Evolutionary conservation across 37 sponge, comb jelly and placozoan species (phyloP).

Genomic region (Eunapius fragilis): DNA sequence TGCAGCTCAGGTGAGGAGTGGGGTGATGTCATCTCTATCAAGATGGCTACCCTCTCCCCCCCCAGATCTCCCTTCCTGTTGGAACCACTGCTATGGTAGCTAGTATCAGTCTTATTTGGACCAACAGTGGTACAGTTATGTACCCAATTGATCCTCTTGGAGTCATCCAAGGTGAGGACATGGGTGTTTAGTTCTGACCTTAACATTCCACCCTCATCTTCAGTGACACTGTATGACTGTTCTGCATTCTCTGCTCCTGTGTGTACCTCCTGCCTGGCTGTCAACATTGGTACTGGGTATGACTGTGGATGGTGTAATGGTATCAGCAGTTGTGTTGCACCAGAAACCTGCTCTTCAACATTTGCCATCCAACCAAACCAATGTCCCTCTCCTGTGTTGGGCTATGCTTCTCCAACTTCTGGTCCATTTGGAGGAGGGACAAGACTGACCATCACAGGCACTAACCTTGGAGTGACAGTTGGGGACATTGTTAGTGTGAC

Average conservation of each 20-base stretch:
- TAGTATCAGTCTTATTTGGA: constrained; percentile 26
- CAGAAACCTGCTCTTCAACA: constrained; percentile 17
- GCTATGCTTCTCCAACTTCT: constrained; percentile 32
- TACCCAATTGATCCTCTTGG: neutral
- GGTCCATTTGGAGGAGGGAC: constrained; percentile 77
- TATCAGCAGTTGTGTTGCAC: neutral
- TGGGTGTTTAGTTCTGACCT: constrained; percentile 7
- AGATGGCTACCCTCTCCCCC: neutral
- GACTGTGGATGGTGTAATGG: constrained; percentile 68
- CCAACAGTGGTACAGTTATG: neutral
- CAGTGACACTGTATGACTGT: constrained; percentile 60
- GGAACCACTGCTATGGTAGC: neutral
- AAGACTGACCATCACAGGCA: constrained; percentile 63
- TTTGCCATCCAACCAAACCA: neutral
- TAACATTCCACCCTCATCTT: neutral
- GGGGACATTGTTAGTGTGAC: constrained; percentile 28
- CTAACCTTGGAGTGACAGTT: constrained; percentile 61
- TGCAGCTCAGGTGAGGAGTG: constrained; percentile 8
- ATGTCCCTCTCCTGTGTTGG: constrained; percentile 55
- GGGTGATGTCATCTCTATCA: neutral
- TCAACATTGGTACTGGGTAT: constrained; percentile 25
- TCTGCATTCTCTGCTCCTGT: neutral
- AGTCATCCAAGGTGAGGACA: constrained; percentile 3
- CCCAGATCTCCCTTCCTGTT: neutral
- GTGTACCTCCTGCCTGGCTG: constrained; percentile 53